Conservation (phyloP, 2,797 vertebrate genomes). For the Gorsachius magnificus region DNA sequence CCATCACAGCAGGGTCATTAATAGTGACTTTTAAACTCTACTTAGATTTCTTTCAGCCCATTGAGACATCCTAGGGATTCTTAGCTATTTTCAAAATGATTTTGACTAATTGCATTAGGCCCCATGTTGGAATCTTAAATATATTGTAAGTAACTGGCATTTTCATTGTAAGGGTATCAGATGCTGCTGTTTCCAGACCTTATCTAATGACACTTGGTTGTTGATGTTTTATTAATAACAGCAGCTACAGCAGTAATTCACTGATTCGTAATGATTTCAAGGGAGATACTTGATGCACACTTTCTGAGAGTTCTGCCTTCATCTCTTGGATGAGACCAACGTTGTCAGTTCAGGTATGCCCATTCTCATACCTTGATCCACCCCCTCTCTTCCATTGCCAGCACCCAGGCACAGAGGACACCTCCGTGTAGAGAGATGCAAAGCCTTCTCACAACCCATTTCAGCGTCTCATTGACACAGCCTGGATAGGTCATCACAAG, state of each 20-base stretch:
- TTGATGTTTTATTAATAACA: conserved; percentile 2
- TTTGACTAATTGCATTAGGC: conserved; percentile 48
- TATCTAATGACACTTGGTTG: background rate
- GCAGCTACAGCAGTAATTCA: background rate
- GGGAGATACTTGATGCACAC: background rate
- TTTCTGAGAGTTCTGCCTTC: background rate
- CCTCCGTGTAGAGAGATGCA: background rate
- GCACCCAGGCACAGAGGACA: background rate
- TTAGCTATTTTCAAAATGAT: conserved; percentile 3
- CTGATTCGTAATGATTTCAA: background rate
- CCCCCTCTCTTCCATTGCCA: background rate
- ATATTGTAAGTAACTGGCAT: background rate
- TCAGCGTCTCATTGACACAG: background rate
- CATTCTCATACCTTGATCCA: background rate
- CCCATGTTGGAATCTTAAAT: background rate
- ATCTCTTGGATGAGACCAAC: background rate
- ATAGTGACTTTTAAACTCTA: background rate
- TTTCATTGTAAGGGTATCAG: background rate
- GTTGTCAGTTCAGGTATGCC: background rate
- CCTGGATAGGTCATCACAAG: background rate
- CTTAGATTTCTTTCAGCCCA: background rate
- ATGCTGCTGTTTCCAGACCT: background rate
- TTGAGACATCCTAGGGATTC: background rate
- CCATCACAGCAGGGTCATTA: conserved; percentile 15
- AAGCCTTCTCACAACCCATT: background rate